Evolutionary conservation across 2,888 invertebrate species (phyloP).

Genomic region (Miltochrista miniata): DNA sequence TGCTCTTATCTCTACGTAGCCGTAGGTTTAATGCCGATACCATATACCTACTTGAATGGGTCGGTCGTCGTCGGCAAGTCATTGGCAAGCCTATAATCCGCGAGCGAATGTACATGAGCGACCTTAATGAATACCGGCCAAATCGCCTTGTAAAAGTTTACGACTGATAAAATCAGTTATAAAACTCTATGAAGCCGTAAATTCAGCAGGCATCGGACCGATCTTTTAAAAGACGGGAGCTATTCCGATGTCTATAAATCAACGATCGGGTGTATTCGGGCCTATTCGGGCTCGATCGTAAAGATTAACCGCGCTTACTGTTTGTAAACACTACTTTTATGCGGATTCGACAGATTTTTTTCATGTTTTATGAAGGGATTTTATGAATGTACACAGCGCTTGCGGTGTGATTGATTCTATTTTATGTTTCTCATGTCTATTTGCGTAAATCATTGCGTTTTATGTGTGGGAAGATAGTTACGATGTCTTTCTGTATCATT

Average conservation of each 20-base stretch:
- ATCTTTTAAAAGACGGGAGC: slow-evolving; percentile 73
- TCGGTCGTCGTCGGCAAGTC: slow-evolving; percentile 11
- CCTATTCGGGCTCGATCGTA: slow-evolving; percentile 67
- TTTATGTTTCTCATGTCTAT: slow-evolving; percentile 30
- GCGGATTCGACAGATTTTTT: slow-evolving; percentile 62
- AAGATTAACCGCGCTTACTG: slow-evolving; percentile 69
- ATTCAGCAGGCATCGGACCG: slow-evolving; percentile 59
- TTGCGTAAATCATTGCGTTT: slow-evolving; percentile 20
- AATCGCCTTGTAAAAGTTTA: slow-evolving; percentile 75
- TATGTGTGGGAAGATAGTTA: slow-evolving; percentile 12
- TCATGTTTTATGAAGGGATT: slow-evolving; percentile 50
- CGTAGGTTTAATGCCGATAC: neutral
- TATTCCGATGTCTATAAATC: slow-evolving; percentile 75
- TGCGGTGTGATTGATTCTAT: slow-evolving; percentile 39
- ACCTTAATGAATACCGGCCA: slow-evolving; percentile 61
- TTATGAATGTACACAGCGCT: slow-evolving; percentile 48
- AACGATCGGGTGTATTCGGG: slow-evolving; percentile 64
- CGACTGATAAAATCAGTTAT: slow-evolving; percentile 81
- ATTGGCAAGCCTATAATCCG: slow-evolving; percentile 19
- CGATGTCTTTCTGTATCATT: neutral
- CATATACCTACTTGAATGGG: slow-evolving; percentile 2
- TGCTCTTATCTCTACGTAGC: slow-evolving; percentile 15
- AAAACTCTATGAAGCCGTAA: slow-evolving; percentile 77
- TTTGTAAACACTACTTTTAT: slow-evolving; percentile 77
- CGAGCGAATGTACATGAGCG: slow-evolving; percentile 29